Percentiles rank a stretch among this genome's conserved stretches.
Evolutionary conservation across 2,888 invertebrate genomes (phyloP).

Genomic region (Meiosimyza platycephala): DNA sequence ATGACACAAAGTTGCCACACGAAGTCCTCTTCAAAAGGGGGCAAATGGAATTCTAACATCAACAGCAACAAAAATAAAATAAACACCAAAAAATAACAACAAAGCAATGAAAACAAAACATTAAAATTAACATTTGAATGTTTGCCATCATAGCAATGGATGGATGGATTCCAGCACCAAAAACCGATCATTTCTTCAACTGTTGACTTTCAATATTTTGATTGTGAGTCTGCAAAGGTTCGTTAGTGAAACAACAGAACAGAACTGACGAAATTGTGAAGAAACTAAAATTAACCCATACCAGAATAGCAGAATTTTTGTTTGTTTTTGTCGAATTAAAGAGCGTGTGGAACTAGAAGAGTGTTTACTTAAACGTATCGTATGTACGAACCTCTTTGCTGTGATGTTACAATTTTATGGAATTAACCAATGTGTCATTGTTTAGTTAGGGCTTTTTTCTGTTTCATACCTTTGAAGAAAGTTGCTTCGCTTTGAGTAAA

Average conservation of each 20-base stretch:
- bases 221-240: constrained; percentile 16
- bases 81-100: constrained; percentile 5
- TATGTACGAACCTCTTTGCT: too few species aligned
- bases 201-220: constrained; percentile 3
- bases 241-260: constrained; percentile 12
- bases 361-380: neutral
- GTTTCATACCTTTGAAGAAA: too few species aligned
- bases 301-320: neutral
- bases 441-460: too few species aligned
- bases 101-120: constrained; percentile 10
- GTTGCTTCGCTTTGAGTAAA: too few species aligned
- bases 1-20: constrained; percentile 17
- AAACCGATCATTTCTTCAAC: neutral
- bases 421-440: neutral
- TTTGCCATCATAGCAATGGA: too few species aligned
- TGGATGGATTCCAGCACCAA: too few species aligned
- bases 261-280: neutral
- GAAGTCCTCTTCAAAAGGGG: constrained; percentile 8
- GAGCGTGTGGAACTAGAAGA: neutral
- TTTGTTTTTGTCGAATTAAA: constrained; percentile 3
- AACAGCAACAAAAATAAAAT: neutral
- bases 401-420: neutral
- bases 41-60: neutral
- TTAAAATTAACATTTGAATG: constrained; percentile 5
- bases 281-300: neutral